These are phyloP conservation scores for Grantiella picta DNA, from an alignment of 2,113 vertebrate genomes.

Conservation along the genomic window DNA sequence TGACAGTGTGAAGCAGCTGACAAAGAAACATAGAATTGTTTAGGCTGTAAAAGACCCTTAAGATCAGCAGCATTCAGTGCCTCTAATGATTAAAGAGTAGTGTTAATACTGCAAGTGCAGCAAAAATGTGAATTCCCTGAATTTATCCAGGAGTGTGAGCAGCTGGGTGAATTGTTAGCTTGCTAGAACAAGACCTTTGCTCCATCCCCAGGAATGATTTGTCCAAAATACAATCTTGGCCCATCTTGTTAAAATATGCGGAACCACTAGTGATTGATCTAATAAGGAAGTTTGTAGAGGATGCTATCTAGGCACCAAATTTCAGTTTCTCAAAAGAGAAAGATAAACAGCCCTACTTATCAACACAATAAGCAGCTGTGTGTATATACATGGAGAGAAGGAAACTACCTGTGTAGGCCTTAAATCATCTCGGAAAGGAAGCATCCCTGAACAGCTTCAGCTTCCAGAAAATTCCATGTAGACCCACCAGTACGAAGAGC, in stretches of 20 bases:
- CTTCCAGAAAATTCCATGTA: background rate
- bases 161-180: background rate
- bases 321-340: background rate
- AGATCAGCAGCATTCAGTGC: background rate
- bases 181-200: background rate
- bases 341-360: background rate
- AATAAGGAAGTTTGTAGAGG: background rate
- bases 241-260: background rate
- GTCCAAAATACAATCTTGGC: background rate
- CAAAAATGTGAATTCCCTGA: background rate
- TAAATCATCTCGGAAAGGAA: background rate
- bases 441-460: background rate
- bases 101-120: background rate
- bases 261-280: background rate
- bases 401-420: background rate
- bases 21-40: background rate
- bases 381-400: background rate
- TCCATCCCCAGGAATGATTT: background rate
- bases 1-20: constrained; percentile 4
- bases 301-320: background rate
- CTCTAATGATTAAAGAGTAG: background rate
- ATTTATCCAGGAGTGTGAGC: background rate
- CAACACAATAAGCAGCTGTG: background rate
- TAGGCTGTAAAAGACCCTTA: background rate
- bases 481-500: background rate